Evolutionary conservation across 2,888 invertebrate species (phyloP).

Genomic region (Lydus trimaculatus): DNA sequence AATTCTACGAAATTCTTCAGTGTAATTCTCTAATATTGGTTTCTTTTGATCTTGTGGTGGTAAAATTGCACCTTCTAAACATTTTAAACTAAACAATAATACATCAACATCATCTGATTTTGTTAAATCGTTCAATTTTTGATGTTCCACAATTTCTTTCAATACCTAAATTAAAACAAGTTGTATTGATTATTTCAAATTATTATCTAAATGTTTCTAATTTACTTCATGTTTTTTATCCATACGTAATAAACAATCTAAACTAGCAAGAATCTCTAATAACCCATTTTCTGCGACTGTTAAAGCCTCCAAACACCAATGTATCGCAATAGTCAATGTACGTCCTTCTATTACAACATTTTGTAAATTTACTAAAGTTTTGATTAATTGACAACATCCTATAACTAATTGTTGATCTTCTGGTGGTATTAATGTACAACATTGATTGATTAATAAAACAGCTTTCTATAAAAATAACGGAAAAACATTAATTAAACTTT

Average conservation of each 20-base stretch:
- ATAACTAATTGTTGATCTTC: constrained; percentile 65
- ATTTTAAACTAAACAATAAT: constrained; percentile 47
- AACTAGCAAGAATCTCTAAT: constrained; percentile 54
- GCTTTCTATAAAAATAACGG: constrained; percentile 52
- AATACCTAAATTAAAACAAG: constrained; percentile 42
- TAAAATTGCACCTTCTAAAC: constrained; percentile 50
- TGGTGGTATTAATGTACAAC: constrained; percentile 56
- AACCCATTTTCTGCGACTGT: constrained; percentile 40
- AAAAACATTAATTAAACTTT: constrained; percentile 21
- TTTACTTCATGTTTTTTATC: constrained; percentile 16
- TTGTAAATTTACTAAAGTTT: constrained; percentile 65
- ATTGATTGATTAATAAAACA: constrained; percentile 55
- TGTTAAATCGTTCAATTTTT: constrained; percentile 31
- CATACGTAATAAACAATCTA: constrained; percentile 53
- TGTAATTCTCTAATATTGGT: not conserved
- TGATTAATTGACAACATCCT: constrained; percentile 67
- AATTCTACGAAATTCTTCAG: constrained; percentile 26
- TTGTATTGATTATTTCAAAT: too few relatives aligned
- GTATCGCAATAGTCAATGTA: constrained; percentile 50
- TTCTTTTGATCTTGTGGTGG: constrained; percentile 27
- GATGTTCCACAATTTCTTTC: constrained; percentile 35
- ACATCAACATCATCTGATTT: constrained; percentile 35
- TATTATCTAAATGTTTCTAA: too few relatives aligned
- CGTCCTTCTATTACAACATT: constrained; percentile 60
- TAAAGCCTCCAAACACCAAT: constrained; percentile 57